A percentile compares a stretch with the other conserved stretches of the same genome.
phyloP scores from a whole-genome alignment of 2,888 invertebrate genomes.

The Drosophila mettleri region DNA sequence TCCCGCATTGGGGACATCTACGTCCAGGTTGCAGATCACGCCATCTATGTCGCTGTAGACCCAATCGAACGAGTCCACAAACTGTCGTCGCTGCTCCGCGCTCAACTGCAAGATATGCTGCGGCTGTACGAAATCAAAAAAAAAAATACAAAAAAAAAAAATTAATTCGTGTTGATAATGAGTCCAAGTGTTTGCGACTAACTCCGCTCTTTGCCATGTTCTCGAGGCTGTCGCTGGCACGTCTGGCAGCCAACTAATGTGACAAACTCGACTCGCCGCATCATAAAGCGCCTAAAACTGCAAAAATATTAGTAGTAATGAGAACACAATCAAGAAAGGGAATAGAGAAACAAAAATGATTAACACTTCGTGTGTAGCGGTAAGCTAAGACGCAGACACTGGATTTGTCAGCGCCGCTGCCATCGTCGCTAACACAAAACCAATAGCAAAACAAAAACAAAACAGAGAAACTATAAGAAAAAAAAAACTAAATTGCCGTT shows the following conservation, averaged over 20 bases:
- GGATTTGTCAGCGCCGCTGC: neutral
- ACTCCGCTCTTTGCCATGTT: constrained; percentile 32
- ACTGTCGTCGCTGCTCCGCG: constrained; percentile 78
- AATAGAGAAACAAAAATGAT: constrained; percentile 6
- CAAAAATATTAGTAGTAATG: constrained; percentile 11
- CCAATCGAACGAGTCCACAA: constrained; percentile 86
- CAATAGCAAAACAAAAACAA: neutral
- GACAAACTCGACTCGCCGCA: constrained; percentile 24
- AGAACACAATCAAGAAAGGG: neutral
- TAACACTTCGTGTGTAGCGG: constrained; percentile 30
- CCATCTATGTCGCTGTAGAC: constrained; percentile 88
- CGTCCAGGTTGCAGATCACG: constrained; percentile 84
- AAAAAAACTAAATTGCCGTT: neutral
- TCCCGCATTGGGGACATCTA: constrained; percentile 77
- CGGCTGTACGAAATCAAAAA: constrained; percentile 2
- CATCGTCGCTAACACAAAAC: neutral
- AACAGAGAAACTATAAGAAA: neutral
- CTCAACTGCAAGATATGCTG: constrained; percentile 75
- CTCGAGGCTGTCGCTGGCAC: constrained; percentile 28
- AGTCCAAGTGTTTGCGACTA: neutral
- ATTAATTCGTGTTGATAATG: neutral
- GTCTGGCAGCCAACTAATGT: constrained; percentile 36
- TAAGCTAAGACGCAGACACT: constrained; percentile 10
- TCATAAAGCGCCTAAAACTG: constrained; percentile 18
- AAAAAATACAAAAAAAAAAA: neutral